Conservation (phyloP, 2,113 vertebrate genomes). For the Bucco capensis region DNA sequence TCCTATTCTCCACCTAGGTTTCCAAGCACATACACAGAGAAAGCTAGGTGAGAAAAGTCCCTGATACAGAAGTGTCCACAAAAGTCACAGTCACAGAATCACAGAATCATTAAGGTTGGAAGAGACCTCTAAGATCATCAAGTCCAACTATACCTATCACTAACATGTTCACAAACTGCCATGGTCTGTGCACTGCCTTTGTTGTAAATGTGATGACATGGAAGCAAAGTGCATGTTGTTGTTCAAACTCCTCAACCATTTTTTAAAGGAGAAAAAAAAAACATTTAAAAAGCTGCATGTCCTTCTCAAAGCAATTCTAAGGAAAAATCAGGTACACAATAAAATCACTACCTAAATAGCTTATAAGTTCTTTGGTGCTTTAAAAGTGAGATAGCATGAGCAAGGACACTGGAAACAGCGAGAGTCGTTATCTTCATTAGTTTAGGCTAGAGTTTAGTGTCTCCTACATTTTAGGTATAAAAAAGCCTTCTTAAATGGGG, state of each 20-base stretch:
- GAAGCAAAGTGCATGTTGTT: neutral
- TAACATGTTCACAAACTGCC: too few relatives aligned
- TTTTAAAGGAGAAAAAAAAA: neutral
- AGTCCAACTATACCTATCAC: too few relatives aligned
- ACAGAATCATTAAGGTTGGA: too few relatives aligned
- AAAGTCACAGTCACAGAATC: neutral
- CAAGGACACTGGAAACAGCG: neutral
- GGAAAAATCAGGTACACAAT: neutral
- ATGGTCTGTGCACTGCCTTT: neutral
- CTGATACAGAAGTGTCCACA: neutral
- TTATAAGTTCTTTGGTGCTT: neutral
- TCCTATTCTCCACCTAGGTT: neutral
- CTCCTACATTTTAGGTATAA: neutral
- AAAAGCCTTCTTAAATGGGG: neutral
- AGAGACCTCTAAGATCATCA: too few relatives aligned
- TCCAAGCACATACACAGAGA: neutral
- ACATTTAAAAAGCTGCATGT: neutral
- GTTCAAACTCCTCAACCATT: neutral
- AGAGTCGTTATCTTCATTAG: neutral
- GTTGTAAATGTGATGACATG: neutral
- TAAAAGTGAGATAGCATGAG: neutral
- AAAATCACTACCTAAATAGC: neutral
- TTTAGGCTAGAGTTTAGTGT: neutral
- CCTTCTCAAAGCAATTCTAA: neutral
- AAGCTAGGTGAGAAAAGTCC: neutral